Percentiles rank a stretch among this genome's conserved stretches.
Evolutionary conservation across 2,113 vertebrate genomes (phyloP).

Genomic region (Melozone crissalis): DNA sequence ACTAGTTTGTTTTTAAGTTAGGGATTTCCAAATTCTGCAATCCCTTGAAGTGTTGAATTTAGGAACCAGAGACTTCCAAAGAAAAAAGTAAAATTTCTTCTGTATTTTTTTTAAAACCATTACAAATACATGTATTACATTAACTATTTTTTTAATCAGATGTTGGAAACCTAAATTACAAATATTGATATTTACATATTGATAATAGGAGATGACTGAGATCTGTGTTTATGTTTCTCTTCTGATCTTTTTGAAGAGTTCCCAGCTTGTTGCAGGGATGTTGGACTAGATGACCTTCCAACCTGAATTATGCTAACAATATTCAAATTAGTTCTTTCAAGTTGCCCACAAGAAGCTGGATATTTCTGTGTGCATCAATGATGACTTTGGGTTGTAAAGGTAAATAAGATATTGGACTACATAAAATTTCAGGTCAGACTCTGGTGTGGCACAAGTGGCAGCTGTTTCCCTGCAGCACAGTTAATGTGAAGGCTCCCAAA

Average conservation of each 20-base stretch:
- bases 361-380: background rate
- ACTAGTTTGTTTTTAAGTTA: background rate
- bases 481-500: background rate
- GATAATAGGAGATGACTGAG: background rate
- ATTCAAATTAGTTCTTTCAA: background rate
- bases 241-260: background rate
- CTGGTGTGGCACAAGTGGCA: background rate
- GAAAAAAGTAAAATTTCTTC: too few relatives aligned
- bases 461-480: background rate
- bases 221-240: background rate
- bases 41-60: too few relatives aligned
- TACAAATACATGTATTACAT: fast-evolving
- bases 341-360: background rate
- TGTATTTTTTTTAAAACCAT: too few relatives aligned
- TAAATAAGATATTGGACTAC: background rate
- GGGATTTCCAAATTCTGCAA: background rate
- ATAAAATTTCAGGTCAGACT: background rate
- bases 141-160: background rate
- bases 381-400: background rate
- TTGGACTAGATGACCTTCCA: background rate
- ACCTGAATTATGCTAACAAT: background rate
- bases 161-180: background rate
- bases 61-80: too few relatives aligned
- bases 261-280: background rate
- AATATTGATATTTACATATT: background rate